Evolutionary conservation across 1,140 invertebrate genomes (phyloP).

Genomic region (Drosophila lini): DNA sequence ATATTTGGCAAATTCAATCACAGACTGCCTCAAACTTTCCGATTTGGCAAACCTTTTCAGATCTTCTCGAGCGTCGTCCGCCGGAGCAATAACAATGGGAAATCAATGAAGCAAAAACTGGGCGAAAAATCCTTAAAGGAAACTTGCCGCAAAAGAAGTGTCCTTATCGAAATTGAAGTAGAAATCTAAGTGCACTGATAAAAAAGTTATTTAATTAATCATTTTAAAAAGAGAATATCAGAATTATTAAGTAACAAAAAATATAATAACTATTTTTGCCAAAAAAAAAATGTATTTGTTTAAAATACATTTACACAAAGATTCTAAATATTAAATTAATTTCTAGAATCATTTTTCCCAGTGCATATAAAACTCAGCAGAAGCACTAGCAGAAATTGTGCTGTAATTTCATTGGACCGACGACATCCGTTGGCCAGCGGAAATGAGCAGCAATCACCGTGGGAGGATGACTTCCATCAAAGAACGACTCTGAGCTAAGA

Average conservation of each 20-base stretch:
- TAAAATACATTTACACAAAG: too few species aligned
- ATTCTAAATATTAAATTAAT: too few species aligned
- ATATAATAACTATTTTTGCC: too few species aligned
- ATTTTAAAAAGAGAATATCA: too few species aligned
- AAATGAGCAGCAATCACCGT: slow-evolving; percentile 32
- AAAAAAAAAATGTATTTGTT: too few species aligned
- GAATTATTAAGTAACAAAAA: too few species aligned
- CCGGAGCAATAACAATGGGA: slow-evolving; percentile 50
- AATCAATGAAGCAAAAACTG: slow-evolving; percentile 60
- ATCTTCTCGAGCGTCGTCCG: slow-evolving; percentile 1
- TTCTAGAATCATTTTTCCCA: too few species aligned
- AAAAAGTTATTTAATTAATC: not conserved
- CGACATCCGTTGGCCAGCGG: slow-evolving; percentile 30
- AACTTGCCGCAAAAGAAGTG: slow-evolving; percentile 33
- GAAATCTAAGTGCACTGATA: not conserved
- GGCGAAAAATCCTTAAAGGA: slow-evolving; percentile 52
- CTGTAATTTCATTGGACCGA: slow-evolving; percentile 41
- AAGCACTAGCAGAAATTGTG: slow-evolving; percentile 25
- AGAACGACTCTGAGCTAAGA: not conserved
- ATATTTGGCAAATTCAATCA: slow-evolving; percentile 47
- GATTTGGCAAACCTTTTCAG: slow-evolving; percentile 34
- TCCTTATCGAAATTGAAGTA: slow-evolving; percentile 27
- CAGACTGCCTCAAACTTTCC: slow-evolving; percentile 35
- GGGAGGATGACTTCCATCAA: slow-evolving; percentile 1
- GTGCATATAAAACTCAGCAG: not conserved